Evolutionary conservation across 2,888 invertebrate species (phyloP).

Genomic region (Cosmia trapezina): DNA sequence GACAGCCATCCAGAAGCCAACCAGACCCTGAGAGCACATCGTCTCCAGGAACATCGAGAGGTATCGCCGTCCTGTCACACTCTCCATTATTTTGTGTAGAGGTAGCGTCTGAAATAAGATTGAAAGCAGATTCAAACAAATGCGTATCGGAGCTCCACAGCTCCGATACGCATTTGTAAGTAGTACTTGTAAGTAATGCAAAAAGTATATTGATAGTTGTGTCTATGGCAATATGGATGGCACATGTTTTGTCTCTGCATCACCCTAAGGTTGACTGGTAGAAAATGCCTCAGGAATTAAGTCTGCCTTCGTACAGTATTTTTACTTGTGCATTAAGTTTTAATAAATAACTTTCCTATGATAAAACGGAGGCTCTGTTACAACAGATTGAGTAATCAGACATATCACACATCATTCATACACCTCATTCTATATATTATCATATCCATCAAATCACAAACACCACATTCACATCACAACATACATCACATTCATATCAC

Average conservation of each 20-base stretch:
- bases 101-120: constrained; percentile 91
- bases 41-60: constrained; percentile 95
- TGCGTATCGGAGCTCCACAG: background rate
- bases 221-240: background rate
- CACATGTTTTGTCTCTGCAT: background rate
- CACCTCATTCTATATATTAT: too few species aligned
- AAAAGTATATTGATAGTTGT: background rate
- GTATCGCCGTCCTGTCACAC: constrained; percentile 94
- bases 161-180: too few species aligned
- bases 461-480: too few species aligned
- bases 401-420: too few species aligned
- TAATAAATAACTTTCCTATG: too few species aligned
- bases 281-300: background rate
- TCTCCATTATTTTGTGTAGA: constrained; percentile 93
- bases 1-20: constrained; percentile 96
- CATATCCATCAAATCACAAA: too few species aligned
- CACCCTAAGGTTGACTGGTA: background rate
- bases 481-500: too few species aligned
- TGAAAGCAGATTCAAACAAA: background rate
- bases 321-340: background rate
- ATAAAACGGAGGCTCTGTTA: too few species aligned
- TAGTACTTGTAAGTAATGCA: background rate
- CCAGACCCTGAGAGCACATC: constrained; percentile 95
- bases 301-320: background rate
- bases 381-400: too few species aligned